Base-by-base conservation (phyloP, 2,113 vertebrate genomes). In the Regulus satrapa region DNA sequence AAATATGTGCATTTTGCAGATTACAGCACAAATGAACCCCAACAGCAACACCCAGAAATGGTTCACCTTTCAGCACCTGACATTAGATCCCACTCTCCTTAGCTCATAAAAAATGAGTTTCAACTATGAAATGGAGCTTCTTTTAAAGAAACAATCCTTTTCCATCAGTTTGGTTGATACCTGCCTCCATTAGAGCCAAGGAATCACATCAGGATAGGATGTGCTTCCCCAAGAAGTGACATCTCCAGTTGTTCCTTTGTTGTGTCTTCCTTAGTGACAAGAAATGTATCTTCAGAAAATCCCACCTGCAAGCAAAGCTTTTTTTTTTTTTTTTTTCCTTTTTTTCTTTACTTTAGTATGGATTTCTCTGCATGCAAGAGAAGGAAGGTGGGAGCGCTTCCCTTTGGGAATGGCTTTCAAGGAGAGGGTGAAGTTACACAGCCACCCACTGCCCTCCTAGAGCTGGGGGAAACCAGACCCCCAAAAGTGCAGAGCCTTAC, bases 301-400 rank as follows among this genome's bases (percentile, higher is more conserved):
- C 26, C 21, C 34, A 1, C 9, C 41, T 66, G 62, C 25, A 79
- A 75, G 34, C 2, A 4, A 36, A 59, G 10, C 4, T 41, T 29
- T 18, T 41, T 26, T 28, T 28, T n/a, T 12, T 15, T 10, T 4
- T 73, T 82, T 46, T 18, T 28, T 8, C 21, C 6, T 2, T n/a
- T 62, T 61, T 25, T n/a, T n/a, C n/a, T n/a, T 63, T 16, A 1
- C 8, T 4, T 45, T 4, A 10, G 1, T 5, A 28, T 1, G 0
- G 25, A 61, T 72, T 63, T 52, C 3, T 79, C 68, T 48, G 51
- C 38, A 32, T 9, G 5, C 38, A 55, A n/a, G 29, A 64, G 38
- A 43, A 48, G 8, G 46, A 45, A 18, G 29, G 24, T 34, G 56
- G 9, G 7, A 43, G 36, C 20, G 17, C 18, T 26, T 78, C 56